phyloP scores from a whole-genome alignment of 2,797 vertebrate species.

The Lepilemur septentrionalis region DNA sequence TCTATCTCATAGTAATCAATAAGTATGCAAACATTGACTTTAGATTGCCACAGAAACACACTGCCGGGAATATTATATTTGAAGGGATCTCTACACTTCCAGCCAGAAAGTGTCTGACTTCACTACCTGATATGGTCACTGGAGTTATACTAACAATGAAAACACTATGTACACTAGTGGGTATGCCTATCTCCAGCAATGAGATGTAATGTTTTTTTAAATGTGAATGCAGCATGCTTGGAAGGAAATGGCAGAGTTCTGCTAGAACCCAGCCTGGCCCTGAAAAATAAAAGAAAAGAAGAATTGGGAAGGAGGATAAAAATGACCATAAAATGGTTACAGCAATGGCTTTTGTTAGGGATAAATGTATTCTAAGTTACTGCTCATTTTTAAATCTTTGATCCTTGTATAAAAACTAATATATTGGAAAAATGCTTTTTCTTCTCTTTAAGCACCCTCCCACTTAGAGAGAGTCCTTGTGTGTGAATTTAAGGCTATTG shows the following conservation, averaged over 20 bases:
- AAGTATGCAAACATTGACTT: background rate
- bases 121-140: background rate
- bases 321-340: background rate
- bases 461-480: background rate
- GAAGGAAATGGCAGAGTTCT: background rate
- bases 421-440: background rate
- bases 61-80: background rate
- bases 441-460: background rate
- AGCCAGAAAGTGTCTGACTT: background rate
- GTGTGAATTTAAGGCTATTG: background rate
- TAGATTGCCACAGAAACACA: background rate
- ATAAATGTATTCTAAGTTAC: background rate
- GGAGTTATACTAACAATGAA: background rate
- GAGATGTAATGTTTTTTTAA: background rate
- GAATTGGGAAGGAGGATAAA: background rate
- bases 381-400: background rate
- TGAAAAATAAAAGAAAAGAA: background rate
- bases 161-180: background rate
- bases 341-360: background rate
- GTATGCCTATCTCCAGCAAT: background rate
- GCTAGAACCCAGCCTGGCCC: background rate
- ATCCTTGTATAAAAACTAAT: background rate
- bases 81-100: background rate
- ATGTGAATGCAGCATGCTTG: background rate
- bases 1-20: background rate